Conservation (phyloP, 2,797 vertebrate genomes). For the Merluccius polli region DNA sequence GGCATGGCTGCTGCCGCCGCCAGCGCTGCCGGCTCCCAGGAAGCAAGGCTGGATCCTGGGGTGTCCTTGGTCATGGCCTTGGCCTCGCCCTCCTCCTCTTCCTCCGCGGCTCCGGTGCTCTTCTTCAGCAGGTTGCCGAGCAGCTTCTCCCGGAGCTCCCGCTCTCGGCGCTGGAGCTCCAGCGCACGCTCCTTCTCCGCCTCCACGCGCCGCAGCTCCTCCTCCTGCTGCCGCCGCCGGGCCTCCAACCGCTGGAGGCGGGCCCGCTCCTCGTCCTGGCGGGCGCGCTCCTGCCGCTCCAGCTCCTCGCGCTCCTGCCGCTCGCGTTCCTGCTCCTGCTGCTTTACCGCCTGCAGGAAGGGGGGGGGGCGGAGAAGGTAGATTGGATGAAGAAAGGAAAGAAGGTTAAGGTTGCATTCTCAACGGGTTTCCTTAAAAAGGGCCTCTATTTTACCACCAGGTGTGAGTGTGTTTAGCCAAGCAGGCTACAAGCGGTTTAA, state of each 20-base stretch:
- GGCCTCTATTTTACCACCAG: too few species aligned
- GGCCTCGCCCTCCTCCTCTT: conserved; percentile 43
- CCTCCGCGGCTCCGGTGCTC: conserved; percentile 40
- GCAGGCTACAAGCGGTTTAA: too few species aligned
- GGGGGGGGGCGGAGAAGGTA: too few species aligned
- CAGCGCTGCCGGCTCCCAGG: conserved; percentile 5
- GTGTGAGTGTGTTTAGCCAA: too few species aligned
- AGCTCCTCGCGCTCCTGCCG: conserved; percentile 63
- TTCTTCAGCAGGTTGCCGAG: conserved; percentile 85
- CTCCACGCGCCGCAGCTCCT: conserved; percentile 89
- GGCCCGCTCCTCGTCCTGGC: conserved; percentile 71
- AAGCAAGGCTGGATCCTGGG: not conserved
- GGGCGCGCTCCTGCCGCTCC: conserved; percentile 63
- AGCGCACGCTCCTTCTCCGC: conserved; percentile 88
- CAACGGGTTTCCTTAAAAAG: not conserved
- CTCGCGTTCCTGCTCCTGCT: conserved; percentile 69
- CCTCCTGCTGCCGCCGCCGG: conserved; percentile 81
- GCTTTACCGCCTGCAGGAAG: conserved; percentile 59
- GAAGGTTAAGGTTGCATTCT: not conserved
- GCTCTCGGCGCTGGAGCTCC: conserved; percentile 86
- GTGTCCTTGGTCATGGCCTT: not conserved
- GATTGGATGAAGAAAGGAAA: too few species aligned
- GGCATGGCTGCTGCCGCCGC: conserved; percentile 3
- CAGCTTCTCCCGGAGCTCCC: conserved; percentile 82
- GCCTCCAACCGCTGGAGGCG: conserved; percentile 81